These are phyloP conservation scores for Macaria liturata DNA, from an alignment of 2,888 invertebrate genomes.

Conservation along the genomic window DNA sequence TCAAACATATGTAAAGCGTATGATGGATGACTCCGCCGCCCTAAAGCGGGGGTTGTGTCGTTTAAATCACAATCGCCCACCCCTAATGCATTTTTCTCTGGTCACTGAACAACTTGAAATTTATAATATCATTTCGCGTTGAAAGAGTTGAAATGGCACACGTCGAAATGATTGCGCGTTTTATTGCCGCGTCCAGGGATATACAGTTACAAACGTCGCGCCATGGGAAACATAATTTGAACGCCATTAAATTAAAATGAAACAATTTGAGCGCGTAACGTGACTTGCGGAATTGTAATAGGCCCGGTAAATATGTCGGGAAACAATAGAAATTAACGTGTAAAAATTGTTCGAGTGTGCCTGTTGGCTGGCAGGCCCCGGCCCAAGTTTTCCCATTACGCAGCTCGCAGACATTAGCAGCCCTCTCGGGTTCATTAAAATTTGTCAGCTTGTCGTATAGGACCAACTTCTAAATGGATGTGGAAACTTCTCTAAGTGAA, in stretches of 20 bases:
- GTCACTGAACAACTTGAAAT: constrained; percentile 69
- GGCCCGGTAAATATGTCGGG: constrained; percentile 57
- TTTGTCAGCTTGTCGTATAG: constrained; percentile 81
- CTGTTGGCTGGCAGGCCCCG: constrained; percentile 28
- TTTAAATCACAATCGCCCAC: constrained; percentile 78
- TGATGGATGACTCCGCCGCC: constrained; percentile 80
- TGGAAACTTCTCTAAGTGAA: constrained; percentile 81
- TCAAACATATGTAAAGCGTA: constrained; percentile 84
- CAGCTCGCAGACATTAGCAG: constrained; percentile 76
- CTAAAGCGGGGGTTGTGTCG: constrained; percentile 66
- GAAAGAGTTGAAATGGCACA: constrained; percentile 75
- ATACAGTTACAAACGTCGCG: constrained; percentile 52
- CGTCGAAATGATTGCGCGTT: constrained; percentile 73
- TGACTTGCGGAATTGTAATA: constrained; percentile 48
- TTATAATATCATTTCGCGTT: constrained; percentile 76
- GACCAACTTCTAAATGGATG: constrained; percentile 80
- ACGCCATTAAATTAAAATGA: constrained; percentile 43
- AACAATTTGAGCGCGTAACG: constrained; percentile 51
- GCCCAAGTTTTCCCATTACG: constrained; percentile 80
- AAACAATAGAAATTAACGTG: constrained; percentile 56
- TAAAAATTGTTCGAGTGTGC: constrained; percentile 53
- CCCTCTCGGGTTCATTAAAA: constrained; percentile 82
- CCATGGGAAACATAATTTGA: constrained; percentile 28
- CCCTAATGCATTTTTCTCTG: constrained; percentile 55
- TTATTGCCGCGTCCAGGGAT: constrained; percentile 67